Base-by-base conservation (phyloP, 2,797 vertebrate species). In the Delichon dasypus region DNA sequence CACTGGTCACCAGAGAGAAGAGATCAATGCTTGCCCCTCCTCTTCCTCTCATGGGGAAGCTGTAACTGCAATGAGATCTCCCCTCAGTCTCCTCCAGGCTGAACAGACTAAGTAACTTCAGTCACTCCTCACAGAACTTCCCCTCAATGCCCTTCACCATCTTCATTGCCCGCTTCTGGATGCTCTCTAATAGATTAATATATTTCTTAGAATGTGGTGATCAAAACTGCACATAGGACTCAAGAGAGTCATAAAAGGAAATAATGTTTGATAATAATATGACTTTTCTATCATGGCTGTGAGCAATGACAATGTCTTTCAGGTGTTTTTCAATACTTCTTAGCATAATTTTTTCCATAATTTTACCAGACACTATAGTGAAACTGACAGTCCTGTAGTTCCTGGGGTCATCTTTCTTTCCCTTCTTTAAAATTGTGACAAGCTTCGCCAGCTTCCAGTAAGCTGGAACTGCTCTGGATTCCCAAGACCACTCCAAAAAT, bases 71-170 rank as follows among this genome's bases (percentile, higher is more conserved):
- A 0, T 44, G 45, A 6, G 3, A 8, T 51, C 7, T 68, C 45
- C 25, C 8, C 44, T 60, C 53, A 21, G 53, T 54, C 30, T 68
- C 53, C 29, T 58, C 44, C 54, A 51, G 30, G 5, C 15, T 68
- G 36, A 50, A 34, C 36, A 50, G 6, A 58, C 14, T 30, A 16
- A 58, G 16, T 60, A 30, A 44, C 16, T 13, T 60, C 19, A 36
- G 38, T 6, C 32, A 34, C 16, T 60, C 11, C 16, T 51, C 20
- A 51, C 7, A 25, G 0, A 0, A 25, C 38, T 60, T 70, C 38
- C 47, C 21, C 27, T 71, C 32, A 44, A 36, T 40, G 21, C 13
- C 13, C 20, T 81, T 81, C 78, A 44, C 13, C 26, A 30, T 51
- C 26, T 70, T 71, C 38, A 21, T 26, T 61, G 16, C 5, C 32